Percentiles rank a stretch among this genome's conserved stretches.
These are phyloP conservation scores for Zaprionus ghesquierei DNA, from an alignment of 1,140 invertebrate species.

Conservation along the genomic window DNA sequence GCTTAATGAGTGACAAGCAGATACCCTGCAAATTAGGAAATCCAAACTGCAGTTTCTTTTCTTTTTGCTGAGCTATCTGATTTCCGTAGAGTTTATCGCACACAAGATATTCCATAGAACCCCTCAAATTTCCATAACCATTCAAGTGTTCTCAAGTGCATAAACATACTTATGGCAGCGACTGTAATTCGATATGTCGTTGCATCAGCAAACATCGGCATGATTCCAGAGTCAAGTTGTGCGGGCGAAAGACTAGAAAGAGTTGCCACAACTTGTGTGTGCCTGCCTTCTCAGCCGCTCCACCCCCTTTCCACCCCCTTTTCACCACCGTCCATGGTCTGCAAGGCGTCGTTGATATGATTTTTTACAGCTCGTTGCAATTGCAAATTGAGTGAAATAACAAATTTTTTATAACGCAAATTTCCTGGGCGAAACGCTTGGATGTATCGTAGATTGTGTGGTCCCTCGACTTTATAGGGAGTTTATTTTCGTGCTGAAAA, in stretches of 20 bases:
- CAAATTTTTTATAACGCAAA: slow-evolving; percentile 20
- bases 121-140: neutral
- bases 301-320: neutral
- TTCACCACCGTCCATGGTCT: slow-evolving; percentile 19
- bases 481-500: neutral
- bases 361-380: slow-evolving; percentile 59
- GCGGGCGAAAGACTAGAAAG: slow-evolving; percentile 12
- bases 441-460: neutral
- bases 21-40: neutral
- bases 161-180: slow-evolving; percentile 2
- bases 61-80: neutral
- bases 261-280: neutral
- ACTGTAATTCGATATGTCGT: slow-evolving; percentile 32
- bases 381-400: slow-evolving; percentile 59
- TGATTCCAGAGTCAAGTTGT: slow-evolving; percentile 12
- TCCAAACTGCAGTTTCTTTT: neutral
- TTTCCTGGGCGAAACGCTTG: neutral
- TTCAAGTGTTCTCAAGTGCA: slow-evolving; percentile 24
- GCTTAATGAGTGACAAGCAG: neutral
- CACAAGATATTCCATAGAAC: neutral
- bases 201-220: slow-evolving; percentile 15
- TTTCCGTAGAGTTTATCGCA: neutral
- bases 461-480: neutral
- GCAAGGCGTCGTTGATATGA: slow-evolving; percentile 48
- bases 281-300: neutral